Evolutionary conservation across 2,113 vertebrate species (phyloP).

Genomic region (Athene noctua): DNA sequence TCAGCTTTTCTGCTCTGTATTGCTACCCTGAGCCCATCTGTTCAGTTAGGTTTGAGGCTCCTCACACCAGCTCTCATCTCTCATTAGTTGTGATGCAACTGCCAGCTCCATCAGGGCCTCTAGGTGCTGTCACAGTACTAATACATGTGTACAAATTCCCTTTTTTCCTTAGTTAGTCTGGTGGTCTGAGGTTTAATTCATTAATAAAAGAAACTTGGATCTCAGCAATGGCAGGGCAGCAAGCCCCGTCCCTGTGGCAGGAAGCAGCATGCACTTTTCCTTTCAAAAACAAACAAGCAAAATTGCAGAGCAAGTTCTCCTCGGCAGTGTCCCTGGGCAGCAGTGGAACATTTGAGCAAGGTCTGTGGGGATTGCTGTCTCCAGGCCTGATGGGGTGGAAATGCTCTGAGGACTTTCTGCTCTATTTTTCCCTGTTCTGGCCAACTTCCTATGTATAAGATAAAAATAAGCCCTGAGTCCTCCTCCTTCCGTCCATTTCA

Average conservation of each 20-base stretch:
- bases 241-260: neutral
- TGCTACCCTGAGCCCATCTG: neutral
- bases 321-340: neutral
- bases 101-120: neutral
- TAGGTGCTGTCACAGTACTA: neutral
- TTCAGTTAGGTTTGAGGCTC: neutral
- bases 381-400: neutral
- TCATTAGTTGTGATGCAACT: neutral
- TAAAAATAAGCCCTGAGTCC: slow-evolving; percentile 48
- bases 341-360: slow-evolving; percentile 56
- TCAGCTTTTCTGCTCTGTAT: neutral
- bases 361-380: slow-evolving; percentile 56
- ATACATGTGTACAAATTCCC: neutral
- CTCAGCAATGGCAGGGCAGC: neutral
- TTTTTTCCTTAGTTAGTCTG: neutral
- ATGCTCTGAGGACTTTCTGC: slow-evolving; percentile 35
- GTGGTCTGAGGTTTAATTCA: slow-evolving; percentile 2
- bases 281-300: slow-evolving; percentile 60
- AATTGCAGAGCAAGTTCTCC: neutral
- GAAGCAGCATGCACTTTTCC: slow-evolving; percentile 27
- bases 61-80: neutral
- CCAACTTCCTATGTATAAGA: slow-evolving; percentile 43
- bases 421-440: slow-evolving; percentile 29
- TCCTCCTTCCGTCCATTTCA: slow-evolving; percentile 45
- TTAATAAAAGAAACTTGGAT: slow-evolving; percentile 34